Evolutionary conservation across 2,797 vertebrate species (phyloP), one percentile per base, ranked within the genome.

Genomic region (Eleutherodactylus coqui): DNA sequence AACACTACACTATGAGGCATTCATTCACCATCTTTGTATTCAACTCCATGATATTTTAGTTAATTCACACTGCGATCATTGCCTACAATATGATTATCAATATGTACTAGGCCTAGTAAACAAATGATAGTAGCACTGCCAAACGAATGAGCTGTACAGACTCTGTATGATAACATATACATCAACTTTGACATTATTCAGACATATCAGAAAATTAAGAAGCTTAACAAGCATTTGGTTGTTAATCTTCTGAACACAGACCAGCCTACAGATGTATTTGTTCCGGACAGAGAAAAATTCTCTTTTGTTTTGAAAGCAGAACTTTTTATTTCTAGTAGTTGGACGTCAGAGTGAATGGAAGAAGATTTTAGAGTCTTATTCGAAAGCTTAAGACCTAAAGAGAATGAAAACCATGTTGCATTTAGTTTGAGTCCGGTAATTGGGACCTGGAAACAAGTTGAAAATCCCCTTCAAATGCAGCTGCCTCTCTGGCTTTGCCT

Each of bases 401-500:
- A 88, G 84, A 89, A 88, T 89, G 72, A 90, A 92, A 91, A 89
- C 53, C 87, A 88, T 89, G 90, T 93, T 90, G 90, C 89, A 85
- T 91, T 76, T 89, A 88, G 36, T 86, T 87, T 89, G 90, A 85
- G 84, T 89, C 92, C 90, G 92, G 89, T 94, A 94, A 94, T 93
- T 93, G 93, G 91, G 88, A 83, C 89, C 88, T 90, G 90, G 91
- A 92, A 91, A 90, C 89, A 91, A 91, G 93, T 90, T 91, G 92
- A 73, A 85, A 87, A 91, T 89, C 92, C 89, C 88, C 90, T 91
- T 90, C 88, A 90, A 53, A 89, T 93, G 91, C 91, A 93, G 92
- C 92, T 91, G 92, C 91, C 90, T 78, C 82, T 93, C 89, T 89
- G 90, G 89, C 87, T 85, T 92, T 93, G 91, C 91, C 91, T 94